These are phyloP conservation scores for Tenthredo livida DNA, from an alignment of 2,888 invertebrate genomes.

Conservation along the genomic window DNA sequence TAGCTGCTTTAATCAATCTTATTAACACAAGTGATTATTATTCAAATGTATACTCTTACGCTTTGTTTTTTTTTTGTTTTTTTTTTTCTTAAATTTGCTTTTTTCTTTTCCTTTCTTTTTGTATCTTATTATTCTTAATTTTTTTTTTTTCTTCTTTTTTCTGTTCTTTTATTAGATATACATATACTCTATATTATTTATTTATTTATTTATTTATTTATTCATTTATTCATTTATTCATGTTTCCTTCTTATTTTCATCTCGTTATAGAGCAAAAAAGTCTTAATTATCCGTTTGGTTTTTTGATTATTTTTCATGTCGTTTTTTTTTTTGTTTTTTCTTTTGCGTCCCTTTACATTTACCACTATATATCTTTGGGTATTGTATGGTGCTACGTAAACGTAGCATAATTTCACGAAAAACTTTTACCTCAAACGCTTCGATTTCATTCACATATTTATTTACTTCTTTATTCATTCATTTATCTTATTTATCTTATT, in stretches of 20 bases:
- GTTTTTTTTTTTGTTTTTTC: background rate
- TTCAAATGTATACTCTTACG: conserved; percentile 23
- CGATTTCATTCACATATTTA: background rate
- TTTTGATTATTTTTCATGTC: conserved; percentile 21
- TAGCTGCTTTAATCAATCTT: conserved; percentile 42
- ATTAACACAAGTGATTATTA: conserved; percentile 39
- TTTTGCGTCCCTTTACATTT: background rate
- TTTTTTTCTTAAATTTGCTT: background rate
- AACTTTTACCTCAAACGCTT: background rate
- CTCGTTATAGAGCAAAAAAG: background rate
- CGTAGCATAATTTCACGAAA: conserved; percentile 22
- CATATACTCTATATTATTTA: background rate
- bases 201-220: background rate
- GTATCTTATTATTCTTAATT: background rate
- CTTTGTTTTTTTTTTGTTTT: no score
- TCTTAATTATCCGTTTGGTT: conserved; percentile 21
- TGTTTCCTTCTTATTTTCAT: background rate
- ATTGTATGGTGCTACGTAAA: conserved; percentile 23
- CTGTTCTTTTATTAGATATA: background rate
- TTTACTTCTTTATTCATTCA: background rate
- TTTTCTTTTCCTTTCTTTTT: background rate
- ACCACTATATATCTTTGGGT: conserved; percentile 31
- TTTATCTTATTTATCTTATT: background rate
- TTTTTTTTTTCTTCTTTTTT: background rate
- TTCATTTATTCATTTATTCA: background rate